These are phyloP conservation scores for Delphinus delphis DNA, from an alignment of 2,113 vertebrate species.

Conservation along the genomic window DNA sequence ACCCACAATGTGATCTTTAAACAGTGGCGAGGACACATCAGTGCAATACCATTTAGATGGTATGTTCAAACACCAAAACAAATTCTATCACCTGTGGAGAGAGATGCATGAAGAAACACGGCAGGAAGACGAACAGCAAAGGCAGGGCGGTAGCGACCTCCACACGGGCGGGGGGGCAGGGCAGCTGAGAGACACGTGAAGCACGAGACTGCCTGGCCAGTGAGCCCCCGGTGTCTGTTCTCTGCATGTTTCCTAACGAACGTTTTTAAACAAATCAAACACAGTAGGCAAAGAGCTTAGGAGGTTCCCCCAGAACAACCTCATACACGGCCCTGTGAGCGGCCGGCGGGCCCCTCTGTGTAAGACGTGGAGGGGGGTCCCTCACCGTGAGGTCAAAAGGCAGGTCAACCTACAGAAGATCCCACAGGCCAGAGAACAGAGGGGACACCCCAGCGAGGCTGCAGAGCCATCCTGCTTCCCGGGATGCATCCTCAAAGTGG, in stretches of 20 bases:
- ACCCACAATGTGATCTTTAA: neutral
- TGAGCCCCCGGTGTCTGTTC: neutral
- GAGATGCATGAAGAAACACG: neutral
- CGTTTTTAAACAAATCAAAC: neutral
- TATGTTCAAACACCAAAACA: neutral
- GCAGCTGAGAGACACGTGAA: neutral
- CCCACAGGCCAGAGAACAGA: neutral
- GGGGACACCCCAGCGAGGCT: neutral
- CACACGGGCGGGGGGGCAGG: neutral
- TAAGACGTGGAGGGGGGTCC: neutral
- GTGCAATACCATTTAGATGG: neutral
- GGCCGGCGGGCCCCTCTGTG: no score
- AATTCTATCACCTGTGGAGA: neutral
- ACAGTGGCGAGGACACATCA: neutral
- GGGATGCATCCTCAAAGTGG: neutral
- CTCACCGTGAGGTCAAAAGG: neutral
- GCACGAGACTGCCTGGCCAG: neutral
- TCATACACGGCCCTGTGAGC: neutral
- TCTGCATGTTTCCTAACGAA: neutral
- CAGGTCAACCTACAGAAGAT: neutral
- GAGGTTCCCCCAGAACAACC: neutral
- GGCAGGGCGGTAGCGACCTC: neutral
- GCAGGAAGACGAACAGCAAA: neutral
- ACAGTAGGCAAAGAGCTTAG: neutral
- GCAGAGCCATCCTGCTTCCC: neutral